Conservation (phyloP, 2,797 vertebrate genomes). For the Pipistrellus kuhlii region DNA sequence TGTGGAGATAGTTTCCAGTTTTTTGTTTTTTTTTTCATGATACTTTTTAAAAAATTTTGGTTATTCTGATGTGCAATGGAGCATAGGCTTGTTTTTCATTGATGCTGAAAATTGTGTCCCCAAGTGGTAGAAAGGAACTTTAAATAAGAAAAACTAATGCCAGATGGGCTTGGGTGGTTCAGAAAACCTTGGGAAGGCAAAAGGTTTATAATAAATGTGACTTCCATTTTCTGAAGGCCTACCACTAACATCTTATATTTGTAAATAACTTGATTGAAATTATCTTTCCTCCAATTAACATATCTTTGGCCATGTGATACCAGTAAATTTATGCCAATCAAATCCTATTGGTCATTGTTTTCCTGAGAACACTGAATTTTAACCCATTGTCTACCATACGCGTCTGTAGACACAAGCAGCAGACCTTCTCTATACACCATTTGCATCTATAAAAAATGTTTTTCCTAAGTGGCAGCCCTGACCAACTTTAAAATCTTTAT, state of each 20-base stretch:
- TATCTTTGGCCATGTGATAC: not conserved
- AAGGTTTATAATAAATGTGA: constrained; percentile 2
- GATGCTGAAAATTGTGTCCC: constrained; percentile 75
- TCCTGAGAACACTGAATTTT: not conserved
- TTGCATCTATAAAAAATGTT: no score
- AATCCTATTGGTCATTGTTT: not conserved
- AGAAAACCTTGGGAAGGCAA: constrained; percentile 53
- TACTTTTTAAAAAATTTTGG: constrained; percentile 52
- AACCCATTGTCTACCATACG: not conserved
- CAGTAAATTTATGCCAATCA: constrained; percentile 24
- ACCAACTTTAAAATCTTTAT: no score
- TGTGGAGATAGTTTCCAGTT: constrained; percentile 71
- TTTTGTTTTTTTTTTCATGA: constrained; percentile 78
- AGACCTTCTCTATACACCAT: no score
- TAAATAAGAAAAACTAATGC: constrained; percentile 70
- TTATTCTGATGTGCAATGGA: constrained; percentile 75
- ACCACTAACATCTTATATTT: not conserved
- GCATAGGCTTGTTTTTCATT: constrained; percentile 76
- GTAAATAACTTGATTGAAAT: constrained; percentile 41
- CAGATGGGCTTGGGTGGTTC: constrained; percentile 57
- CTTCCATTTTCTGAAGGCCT: constrained; percentile 43
- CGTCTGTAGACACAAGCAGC: no score
- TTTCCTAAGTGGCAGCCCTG: no score
- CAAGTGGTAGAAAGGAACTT: constrained; percentile 63
- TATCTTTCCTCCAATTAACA: not conserved